Conservation (phyloP, 2,888 invertebrate species). For the Cryptus viduatorius region DNA sequence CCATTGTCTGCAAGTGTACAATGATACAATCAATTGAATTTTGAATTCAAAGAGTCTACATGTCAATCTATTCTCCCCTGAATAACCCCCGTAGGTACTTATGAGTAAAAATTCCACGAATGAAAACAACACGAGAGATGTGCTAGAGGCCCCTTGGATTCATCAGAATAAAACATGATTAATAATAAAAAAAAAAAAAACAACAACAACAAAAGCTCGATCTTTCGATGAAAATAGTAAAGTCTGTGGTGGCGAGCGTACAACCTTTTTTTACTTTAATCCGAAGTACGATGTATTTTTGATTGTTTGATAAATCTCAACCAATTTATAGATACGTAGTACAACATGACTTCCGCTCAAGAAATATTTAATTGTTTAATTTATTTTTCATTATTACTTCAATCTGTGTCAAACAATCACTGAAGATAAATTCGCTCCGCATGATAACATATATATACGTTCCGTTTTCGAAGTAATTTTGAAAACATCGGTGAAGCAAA, state of each 20-base stretch:
- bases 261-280: background rate
- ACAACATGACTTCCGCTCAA: constrained; percentile 65
- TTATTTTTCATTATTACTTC: constrained; percentile 15
- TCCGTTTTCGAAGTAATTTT: constrained; percentile 61
- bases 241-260: constrained; percentile 23
- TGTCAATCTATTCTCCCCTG: constrained; percentile 72
- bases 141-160: constrained; percentile 45
- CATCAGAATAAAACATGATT: constrained; percentile 27
- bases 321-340: constrained; percentile 40
- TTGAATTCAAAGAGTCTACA: constrained; percentile 72
- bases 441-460: constrained; percentile 14
- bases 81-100: constrained; percentile 28
- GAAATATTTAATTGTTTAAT: constrained; percentile 31
- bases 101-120: constrained; percentile 45
- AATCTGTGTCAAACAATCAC: constrained; percentile 56
- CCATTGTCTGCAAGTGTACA: constrained; percentile 72
- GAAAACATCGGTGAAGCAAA: constrained; percentile 71
- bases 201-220: constrained; percentile 3
- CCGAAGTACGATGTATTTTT: constrained; percentile 27
- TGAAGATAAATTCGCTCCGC: constrained; percentile 36
- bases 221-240: background rate
- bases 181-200: constrained; percentile 14
- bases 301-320: constrained; percentile 44
- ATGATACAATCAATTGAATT: constrained; percentile 77
- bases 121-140: constrained; percentile 26